phyloP scores from a whole-genome alignment of 2,113 vertebrate species.

The Casuarius casuarius region DNA sequence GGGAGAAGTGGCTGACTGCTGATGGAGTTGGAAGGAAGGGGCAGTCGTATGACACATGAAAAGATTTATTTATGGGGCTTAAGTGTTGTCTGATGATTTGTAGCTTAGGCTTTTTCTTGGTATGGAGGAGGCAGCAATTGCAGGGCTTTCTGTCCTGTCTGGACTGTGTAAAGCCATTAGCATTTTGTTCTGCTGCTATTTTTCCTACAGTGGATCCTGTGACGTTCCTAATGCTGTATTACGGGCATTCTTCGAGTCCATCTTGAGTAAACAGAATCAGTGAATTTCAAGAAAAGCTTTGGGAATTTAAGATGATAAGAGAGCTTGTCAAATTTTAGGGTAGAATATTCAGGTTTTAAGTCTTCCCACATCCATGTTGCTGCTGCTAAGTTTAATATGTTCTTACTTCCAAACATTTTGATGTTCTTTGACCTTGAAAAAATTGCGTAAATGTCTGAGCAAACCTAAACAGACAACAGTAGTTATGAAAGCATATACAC shows the following conservation, averaged over 20 bases:
- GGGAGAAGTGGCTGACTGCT: not conserved
- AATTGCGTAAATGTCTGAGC: not conserved
- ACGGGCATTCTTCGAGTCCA: accelerated
- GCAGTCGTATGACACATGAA: not conserved
- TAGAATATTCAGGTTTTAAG: not conserved
- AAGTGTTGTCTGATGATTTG: not conserved
- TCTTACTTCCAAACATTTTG: not conserved
- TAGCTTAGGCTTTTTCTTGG: not conserved
- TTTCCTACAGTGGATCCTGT: too few species aligned
- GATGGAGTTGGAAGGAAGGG: not conserved
- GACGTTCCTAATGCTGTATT: not conserved
- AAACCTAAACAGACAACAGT: not conserved
- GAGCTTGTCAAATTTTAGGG: not conserved
- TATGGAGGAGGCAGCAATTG: not conserved
- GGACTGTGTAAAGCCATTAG: not conserved
- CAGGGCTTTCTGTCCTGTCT: too few species aligned
- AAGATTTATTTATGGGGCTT: not conserved
- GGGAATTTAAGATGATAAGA: not conserved
- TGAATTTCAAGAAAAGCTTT: not conserved
- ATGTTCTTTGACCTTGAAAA: not conserved
- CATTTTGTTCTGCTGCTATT: not conserved
- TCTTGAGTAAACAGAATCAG: accelerated
- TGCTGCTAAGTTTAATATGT: not conserved
- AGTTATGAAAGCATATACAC: not conserved
- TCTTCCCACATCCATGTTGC: accelerated